Percentiles rank a stretch among this genome's conserved stretches.
phyloP scores from a whole-genome alignment of 2,797 vertebrate genomes.

The Acanthis flammea region DNA sequence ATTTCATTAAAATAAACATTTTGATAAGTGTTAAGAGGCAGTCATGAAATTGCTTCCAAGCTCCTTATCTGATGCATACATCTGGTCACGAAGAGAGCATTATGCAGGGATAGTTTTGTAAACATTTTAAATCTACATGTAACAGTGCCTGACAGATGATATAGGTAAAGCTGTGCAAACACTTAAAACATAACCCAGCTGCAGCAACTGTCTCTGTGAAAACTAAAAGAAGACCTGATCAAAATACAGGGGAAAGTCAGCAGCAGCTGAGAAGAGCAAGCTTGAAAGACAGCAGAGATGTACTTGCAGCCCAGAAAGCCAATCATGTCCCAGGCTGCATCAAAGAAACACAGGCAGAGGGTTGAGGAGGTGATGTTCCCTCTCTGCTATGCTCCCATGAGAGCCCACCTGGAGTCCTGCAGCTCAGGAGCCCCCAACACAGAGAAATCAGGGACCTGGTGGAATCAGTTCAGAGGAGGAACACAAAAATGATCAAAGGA shows the following conservation, averaged over 20 bases:
- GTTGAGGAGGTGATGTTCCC: not conserved
- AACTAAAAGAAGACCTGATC: not conserved
- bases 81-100: not conserved
- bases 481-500: not conserved
- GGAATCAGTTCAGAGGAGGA: not conserved
- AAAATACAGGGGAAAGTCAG: not conserved
- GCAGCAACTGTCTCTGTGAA: not conserved
- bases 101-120: not conserved
- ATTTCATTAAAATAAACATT: not conserved
- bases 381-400: too few species aligned
- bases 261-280: not conserved
- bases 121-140: not conserved
- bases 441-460: not conserved
- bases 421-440: accelerated
- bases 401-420: not conserved
- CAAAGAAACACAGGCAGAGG: not conserved
- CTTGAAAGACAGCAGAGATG: not conserved
- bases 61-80: not conserved
- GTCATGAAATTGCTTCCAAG: not conserved
- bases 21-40: not conserved
- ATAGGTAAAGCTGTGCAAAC: not conserved
- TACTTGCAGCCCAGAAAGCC: not conserved
- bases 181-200: not conserved
- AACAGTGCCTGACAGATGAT: not conserved
- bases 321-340: too few species aligned